A percentile compares a stretch with the other conserved stretches of the same genome.
These are phyloP conservation scores for Heteronetta atricapilla DNA, from an alignment of 2,113 vertebrate species.

Conservation along the genomic window DNA sequence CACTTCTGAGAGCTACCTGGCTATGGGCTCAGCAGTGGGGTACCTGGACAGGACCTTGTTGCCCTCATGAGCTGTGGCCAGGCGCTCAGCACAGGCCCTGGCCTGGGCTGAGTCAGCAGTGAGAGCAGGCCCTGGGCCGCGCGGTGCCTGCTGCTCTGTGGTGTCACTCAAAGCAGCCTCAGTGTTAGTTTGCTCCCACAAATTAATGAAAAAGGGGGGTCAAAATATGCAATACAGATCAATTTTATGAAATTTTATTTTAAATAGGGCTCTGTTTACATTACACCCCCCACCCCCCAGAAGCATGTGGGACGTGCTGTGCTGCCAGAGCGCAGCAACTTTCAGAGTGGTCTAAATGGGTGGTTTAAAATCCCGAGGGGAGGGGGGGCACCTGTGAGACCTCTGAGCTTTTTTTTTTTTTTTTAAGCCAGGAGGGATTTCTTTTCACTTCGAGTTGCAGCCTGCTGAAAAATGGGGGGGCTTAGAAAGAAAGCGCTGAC, in stretches of 20 bases:
- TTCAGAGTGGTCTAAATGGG: background rate
- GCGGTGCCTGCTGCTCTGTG: too few relatives aligned
- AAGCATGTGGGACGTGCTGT: background rate
- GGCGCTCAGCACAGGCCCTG: background rate
- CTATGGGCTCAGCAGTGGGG: background rate
- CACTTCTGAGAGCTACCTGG: too few relatives aligned
- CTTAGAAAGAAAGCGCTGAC: slow-evolving; percentile 57
- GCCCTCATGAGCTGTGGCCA: background rate
- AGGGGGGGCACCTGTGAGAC: background rate
- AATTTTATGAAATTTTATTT: background rate
- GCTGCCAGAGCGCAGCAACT: slow-evolving; percentile 8
- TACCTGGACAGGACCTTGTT: too few relatives aligned
- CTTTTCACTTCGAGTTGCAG: background rate
- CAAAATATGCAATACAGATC: background rate
- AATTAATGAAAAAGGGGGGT: background rate
- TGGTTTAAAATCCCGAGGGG: background rate
- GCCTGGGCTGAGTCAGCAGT: background rate
- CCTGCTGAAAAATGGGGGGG: background rate
- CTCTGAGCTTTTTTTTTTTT: background rate
- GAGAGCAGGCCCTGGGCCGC: background rate
- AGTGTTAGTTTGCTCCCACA: background rate
- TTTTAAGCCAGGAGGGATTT: background rate
- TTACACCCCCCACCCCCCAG: background rate
- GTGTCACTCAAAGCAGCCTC: too few relatives aligned
- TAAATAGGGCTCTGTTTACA: background rate